phyloP scores from a whole-genome alignment of 1,140 invertebrate species.

The Drosophila athabasca region DNA sequence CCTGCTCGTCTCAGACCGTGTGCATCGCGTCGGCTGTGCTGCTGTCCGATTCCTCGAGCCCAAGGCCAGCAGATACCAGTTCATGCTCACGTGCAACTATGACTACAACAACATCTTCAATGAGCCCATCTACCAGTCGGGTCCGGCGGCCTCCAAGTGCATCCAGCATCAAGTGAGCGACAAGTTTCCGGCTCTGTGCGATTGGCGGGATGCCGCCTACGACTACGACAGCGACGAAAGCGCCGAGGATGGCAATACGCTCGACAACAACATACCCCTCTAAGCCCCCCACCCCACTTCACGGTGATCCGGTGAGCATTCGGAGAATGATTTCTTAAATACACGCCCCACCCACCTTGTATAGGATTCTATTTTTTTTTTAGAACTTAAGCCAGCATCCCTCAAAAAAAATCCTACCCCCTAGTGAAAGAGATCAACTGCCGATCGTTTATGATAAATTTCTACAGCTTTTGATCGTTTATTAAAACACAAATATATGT shows the following conservation, averaged over 20 bases:
- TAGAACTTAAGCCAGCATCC: background rate
- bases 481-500: constrained; percentile 3
- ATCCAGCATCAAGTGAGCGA: constrained; percentile 42
- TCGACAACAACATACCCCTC: constrained; percentile 58
- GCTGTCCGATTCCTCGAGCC: constrained; percentile 58
- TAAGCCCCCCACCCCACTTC: background rate
- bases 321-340: background rate
- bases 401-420: background rate
- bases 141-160: constrained; percentile 64
- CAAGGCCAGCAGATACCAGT: constrained; percentile 41
- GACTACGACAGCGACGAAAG: constrained; percentile 57
- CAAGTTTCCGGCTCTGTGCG: constrained; percentile 64
- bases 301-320: too few species aligned
- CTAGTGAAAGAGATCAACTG: too few species aligned
- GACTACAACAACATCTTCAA: constrained; percentile 71
- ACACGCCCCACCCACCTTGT: background rate
- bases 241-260: constrained; percentile 39
- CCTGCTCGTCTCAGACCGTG: constrained; percentile 65
- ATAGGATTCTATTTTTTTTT: constrained; percentile 15
- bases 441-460: background rate
- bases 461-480: background rate
- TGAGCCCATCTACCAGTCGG: constrained; percentile 65
- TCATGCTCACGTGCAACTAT: constrained; percentile 77
- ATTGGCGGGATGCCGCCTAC: constrained; percentile 48
- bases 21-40: constrained; percentile 72